These are phyloP conservation scores for Myotis pilosus DNA, from an alignment of 2,797 vertebrate genomes.

Conservation along the genomic window DNA sequence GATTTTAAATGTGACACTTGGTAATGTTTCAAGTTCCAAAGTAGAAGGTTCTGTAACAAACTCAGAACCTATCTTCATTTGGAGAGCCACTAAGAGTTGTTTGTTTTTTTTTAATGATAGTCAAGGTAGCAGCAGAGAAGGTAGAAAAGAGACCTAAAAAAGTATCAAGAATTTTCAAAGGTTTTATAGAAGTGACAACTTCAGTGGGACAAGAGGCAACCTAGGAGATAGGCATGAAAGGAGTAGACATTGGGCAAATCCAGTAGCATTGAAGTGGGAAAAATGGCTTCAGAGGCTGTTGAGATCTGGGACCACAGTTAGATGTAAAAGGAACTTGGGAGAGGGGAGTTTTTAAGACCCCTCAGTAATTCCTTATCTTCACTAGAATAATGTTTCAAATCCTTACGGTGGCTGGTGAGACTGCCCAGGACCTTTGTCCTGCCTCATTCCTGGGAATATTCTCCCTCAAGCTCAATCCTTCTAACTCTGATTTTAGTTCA, in stretches of 20 bases:
- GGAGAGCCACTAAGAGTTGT: not conserved
- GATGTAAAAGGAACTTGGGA: not conserved
- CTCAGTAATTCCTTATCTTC: not conserved
- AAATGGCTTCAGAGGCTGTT: not conserved
- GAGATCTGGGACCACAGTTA: not conserved
- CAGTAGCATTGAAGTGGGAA: not conserved
- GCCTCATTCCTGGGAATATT: not conserved
- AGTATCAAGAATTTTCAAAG: not conserved
- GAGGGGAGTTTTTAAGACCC: not conserved
- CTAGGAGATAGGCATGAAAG: not conserved
- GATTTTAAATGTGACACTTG: not conserved
- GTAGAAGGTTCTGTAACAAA: not conserved
- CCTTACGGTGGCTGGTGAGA: not conserved
- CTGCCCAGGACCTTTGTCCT: not conserved
- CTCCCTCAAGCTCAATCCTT: not conserved
- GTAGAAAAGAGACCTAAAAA: not conserved
- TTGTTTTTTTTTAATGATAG: not conserved
- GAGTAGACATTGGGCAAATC: not conserved
- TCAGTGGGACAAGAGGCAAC: rapidly evolving
- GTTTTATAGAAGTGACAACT: not conserved
- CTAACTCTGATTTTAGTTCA: not conserved
- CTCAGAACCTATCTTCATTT: not conserved
- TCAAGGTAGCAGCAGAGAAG: not conserved
- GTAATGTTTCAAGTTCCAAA: not conserved
- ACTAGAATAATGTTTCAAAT: not conserved